Evolutionary conservation across 2,113 vertebrate species (phyloP), one percentile per base, ranked within the genome.

Genomic region (Eulemur macaco): DNA sequence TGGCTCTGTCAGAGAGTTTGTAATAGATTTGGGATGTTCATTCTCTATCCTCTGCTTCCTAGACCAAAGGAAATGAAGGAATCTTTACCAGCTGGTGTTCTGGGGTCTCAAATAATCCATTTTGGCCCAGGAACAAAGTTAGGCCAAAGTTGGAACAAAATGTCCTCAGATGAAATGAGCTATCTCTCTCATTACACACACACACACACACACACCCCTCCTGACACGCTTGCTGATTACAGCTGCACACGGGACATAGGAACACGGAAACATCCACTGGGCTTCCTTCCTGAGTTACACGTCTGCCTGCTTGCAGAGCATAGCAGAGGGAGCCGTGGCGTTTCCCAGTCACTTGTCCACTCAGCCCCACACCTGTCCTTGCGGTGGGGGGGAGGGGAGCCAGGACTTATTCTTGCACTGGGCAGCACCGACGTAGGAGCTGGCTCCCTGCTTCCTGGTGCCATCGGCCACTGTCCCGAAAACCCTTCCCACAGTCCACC

Each of bases 281-380:
- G 76, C 83, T 98, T 98, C 98, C 98, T 98, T 98, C 97, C 98
- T 97, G 93, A 95, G 60, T n/a, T 83, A 27, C 34, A 84, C 6
- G 4, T 50, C 34, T 2, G 15, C n/a, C 87, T 92, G 66, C 82
- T 83, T 27, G 14, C 42, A 58, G 63, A 78, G 4, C 3, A 11
- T n/a, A 37, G 11, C 23, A 2, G 39, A 64, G 58, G 20, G 27
- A 3, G 1, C 13, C 7, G 29, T 11, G 37, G 25, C 6, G 1
- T 27, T 47, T n/a, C 56, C 52, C 45, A 21, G 58, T n/a, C 0
- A 0, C 25, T 64, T 37, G 20, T 60, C 58, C 1, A 5, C 58
- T 34, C 14, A 21, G 52, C n/a, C 27, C 27, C 13, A 73, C 31
- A n/a, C 20, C 45, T 34, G 10, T 11, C 64, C 0, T 0, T 11